Percentiles rank a stretch among this genome's conserved stretches.
Conservation (phyloP, 2,113 vertebrate genomes). For the Phylloscopus trochiloides region DNA sequence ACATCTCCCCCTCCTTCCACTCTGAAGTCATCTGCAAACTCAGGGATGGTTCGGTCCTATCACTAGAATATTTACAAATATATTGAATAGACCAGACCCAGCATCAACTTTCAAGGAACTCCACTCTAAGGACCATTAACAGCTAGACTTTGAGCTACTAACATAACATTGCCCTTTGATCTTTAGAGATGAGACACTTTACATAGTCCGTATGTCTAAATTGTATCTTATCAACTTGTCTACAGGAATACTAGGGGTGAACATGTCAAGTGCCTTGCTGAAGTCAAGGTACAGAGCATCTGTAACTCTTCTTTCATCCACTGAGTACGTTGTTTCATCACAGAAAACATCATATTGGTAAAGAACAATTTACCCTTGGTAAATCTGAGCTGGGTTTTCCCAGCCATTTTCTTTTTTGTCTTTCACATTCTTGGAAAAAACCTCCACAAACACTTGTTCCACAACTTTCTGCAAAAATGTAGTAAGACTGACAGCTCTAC, state of each 20-base stretch:
- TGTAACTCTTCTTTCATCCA: background rate
- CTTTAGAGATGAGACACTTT: background rate
- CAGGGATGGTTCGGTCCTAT: background rate
- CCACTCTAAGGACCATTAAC: background rate
- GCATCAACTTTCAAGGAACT: background rate
- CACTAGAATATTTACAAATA: background rate
- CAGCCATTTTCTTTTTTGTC: background rate
- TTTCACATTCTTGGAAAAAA: background rate
- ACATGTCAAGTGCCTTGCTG: background rate
- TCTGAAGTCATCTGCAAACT: background rate
- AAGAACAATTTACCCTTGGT: background rate
- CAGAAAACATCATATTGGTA: background rate
- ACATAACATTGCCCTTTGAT: background rate
- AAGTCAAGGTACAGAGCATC: background rate
- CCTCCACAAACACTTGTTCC: background rate
- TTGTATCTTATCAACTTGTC: background rate
- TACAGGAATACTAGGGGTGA: background rate
- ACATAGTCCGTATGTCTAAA: accelerated
- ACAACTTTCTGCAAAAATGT: background rate
- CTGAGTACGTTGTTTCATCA: background rate
- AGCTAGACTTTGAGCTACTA: background rate
- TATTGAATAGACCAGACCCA: background rate
- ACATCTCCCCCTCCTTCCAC: background rate
- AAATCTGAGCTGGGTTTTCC: background rate
- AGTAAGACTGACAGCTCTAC: background rate